These are phyloP conservation scores for Odocoileus hemionus DNA, from an alignment of 2,113 vertebrate species.

Conservation along the genomic window DNA sequence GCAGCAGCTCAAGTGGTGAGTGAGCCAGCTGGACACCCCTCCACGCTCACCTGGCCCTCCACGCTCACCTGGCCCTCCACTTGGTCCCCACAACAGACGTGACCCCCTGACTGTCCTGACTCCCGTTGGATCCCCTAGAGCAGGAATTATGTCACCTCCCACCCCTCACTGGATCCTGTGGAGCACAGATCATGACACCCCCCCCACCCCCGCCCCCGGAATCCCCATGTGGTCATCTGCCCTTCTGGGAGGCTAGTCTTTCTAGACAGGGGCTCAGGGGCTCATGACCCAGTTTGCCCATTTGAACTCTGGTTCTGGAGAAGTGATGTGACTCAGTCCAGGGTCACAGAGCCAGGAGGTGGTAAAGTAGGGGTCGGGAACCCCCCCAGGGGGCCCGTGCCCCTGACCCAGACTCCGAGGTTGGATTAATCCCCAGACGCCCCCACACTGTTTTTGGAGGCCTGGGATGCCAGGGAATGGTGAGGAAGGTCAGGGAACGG, in stretches of 20 bases:
- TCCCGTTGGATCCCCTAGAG: background rate
- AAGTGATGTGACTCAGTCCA: background rate
- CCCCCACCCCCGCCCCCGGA: background rate
- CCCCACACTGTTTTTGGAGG: background rate
- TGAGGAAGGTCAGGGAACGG: background rate
- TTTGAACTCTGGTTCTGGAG: background rate
- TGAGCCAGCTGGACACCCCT: accelerated
- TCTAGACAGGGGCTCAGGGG: background rate
- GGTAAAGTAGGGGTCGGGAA: no score
- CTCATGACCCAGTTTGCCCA: background rate
- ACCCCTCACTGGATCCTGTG: background rate
- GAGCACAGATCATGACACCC: background rate
- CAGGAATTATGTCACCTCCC: background rate
- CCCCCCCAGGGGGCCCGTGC: background rate
- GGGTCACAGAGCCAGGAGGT: background rate
- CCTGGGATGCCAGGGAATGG: background rate
- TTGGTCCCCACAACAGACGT: background rate
- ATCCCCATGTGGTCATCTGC: accelerated
- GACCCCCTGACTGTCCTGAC: background rate
- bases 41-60: background rate
- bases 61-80: background rate
- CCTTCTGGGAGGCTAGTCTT: background rate
- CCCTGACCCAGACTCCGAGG: background rate
- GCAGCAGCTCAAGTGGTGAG: slow-evolving; percentile 86
- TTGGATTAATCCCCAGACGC: background rate